Evolutionary conservation across 2,888 invertebrate species (phyloP).

Genomic region (Enoplolaimus lenunculus): DNA sequence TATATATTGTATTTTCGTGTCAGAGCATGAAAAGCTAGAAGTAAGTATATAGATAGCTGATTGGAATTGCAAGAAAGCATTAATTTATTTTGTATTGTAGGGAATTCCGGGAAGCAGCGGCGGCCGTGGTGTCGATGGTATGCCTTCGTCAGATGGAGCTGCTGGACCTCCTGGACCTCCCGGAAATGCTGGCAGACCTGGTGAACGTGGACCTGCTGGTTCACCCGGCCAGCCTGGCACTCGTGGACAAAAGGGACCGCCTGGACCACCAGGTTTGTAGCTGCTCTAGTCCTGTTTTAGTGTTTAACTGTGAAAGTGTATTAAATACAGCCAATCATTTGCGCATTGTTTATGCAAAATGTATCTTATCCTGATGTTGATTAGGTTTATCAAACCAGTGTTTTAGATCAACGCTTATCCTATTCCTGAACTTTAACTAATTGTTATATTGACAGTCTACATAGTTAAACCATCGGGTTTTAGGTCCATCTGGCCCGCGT

Average conservation of each 20-base stretch:
- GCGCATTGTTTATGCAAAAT: neutral
- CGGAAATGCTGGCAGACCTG: neutral
- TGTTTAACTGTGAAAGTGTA: too few relatives aligned
- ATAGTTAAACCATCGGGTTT: neutral
- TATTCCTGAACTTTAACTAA: too few relatives aligned
- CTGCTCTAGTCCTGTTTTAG: too few relatives aligned
- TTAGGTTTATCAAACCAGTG: too few relatives aligned
- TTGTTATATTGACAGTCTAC: too few relatives aligned
- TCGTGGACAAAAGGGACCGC: neutral
- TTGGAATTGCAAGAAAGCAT: too few relatives aligned
- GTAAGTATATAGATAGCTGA: too few relatives aligned
- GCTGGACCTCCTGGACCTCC: neutral
- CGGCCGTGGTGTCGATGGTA: neutral
- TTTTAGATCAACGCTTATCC: too few relatives aligned
- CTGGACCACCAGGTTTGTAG: neutral
- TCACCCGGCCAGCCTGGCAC: neutral
- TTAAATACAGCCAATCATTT: neutral
- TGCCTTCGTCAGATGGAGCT: neutral
- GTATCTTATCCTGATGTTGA: too few relatives aligned
- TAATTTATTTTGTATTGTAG: neutral
- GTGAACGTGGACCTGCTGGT: neutral
- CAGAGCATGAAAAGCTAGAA: too few relatives aligned
- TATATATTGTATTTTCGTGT: too few relatives aligned
- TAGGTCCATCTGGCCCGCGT: neutral
- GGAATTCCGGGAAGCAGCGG: neutral